Evolutionary conservation across 2,113 vertebrate genomes (phyloP), one percentile per base, ranked within the genome.

Genomic region (Hipposideros armiger): DNA sequence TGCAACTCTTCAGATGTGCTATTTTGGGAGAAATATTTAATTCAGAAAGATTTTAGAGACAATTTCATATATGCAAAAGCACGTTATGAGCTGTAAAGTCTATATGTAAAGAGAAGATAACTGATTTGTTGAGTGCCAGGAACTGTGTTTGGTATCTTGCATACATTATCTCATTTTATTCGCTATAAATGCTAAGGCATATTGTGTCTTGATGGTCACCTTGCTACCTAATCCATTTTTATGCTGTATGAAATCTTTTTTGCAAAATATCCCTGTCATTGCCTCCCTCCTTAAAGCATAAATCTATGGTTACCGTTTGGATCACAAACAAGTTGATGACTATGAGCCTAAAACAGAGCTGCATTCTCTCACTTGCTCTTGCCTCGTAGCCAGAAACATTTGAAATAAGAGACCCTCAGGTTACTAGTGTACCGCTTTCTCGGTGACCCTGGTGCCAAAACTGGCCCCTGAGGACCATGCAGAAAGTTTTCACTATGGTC

Each of bases 31-130:
- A 91, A 82, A 91, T 47, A 70, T 7, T 40, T 82, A 78, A 64
- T 45, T 95, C 58, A 60, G 19, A 54, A 54, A 83, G 77, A 9
- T 76, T 84, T 85, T 8, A 28, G 40, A 45, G 28, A 9, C 19
- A 11, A 7, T 20, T 82, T 88, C 70, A 81, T 60, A 13, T 60
- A 40, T 30, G n/a, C 11, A 50, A 58, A 94, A 83, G 40, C 20
- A 67, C 30, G 19, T 40, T 93, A 81, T 91, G 58, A 91, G 69
- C 50, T 69, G 13, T 64, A 62, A 91, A 93, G 67, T 86, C 52
- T 76, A 7, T 16, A 42, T 66, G 24, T 62, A 73, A 42, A 90
- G 13, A 14, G 42, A 40, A 66, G n/a, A 92, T 28, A 90, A 77
- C n/a, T 81, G 45, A 24, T 58, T 56, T 91, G 73, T 40, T 72